Base-by-base conservation (phyloP, 2,888 invertebrate genomes). In the Clostera curtula region DNA sequence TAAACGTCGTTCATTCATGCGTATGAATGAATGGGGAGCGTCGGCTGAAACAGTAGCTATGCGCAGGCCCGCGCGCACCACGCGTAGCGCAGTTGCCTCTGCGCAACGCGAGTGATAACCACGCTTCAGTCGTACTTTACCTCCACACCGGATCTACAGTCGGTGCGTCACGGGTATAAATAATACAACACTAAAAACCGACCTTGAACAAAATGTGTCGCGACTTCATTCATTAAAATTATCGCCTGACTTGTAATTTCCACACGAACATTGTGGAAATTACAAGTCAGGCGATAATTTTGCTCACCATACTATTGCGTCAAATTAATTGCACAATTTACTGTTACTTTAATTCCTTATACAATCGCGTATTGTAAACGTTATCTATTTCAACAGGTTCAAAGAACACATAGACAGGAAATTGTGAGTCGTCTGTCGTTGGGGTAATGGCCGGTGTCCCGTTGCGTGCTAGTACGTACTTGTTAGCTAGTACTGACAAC, bases 121-220 rank as follows among this genome's bases (percentile, higher is more conserved):
- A 35, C 31, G 39, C 35, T n/a, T 33, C 40, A 32, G 36, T 31
- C 48, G 44, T 58, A 63, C 55, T 66, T 11, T 11, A 12, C 17
- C 16, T 22, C 26, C 24, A 27, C 63, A 56, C 52, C 63, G 71
- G 59, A 71, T 70, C 58, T 48, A 43, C 55, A 47, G 46, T 62
- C 57, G 71, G 66, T 74, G 75, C 71, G 75, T 75, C 66, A 65
- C 61, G 57, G 65, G 63, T n/a, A n/a, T n/a, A n/a, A n/a, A 66
- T 65, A 63, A 58, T 64, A 63, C 46, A 56, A 56, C 44, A 53
- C 48, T 48, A 49, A 47, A 54, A 49, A 50, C 34, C 59, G 65
- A 62, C 72, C 74, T 75, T 75, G 67, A 67, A 62, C 43, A 49
- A 47, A 34, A 56, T 50, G 41, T 53, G 49, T 51, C 54, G 50